A percentile compares a stretch with the other conserved stretches of the same genome.
Conservation (phyloP, 2,888 invertebrate species). For the Hirudinaria manillensis region DNA sequence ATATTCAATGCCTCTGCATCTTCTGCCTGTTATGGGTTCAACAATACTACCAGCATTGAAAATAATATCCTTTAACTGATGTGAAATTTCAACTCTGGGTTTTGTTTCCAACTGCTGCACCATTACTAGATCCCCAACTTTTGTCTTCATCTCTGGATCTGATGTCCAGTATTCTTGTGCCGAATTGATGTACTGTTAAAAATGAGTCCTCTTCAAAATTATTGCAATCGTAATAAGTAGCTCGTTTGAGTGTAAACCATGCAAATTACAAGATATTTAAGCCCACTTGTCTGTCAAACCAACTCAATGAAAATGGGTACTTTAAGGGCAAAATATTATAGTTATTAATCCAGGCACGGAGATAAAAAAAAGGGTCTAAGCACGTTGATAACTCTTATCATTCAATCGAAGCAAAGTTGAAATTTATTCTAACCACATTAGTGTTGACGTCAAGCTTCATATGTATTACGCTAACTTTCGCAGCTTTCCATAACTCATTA, state of each 20-base stretch:
- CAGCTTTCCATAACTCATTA: constrained; percentile 32
- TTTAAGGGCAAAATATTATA: too few species aligned
- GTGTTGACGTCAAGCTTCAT: constrained; percentile 29
- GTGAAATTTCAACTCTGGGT: constrained; percentile 2
- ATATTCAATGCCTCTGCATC: constrained; percentile 30
- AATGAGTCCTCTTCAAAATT: neutral
- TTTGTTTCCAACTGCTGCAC: constrained; percentile 4
- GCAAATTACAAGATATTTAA: too few species aligned
- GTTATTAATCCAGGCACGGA: too few species aligned
- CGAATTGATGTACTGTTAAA: constrained; percentile 21
- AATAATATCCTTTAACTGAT: constrained; percentile 21
- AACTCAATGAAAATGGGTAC: too few species aligned
- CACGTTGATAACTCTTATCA: neutral
- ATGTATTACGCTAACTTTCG: constrained; percentile 29
- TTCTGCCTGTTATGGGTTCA: constrained; percentile 31
- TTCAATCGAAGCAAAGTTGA: neutral
- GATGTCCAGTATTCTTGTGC: constrained; percentile 20
- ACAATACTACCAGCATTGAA: constrained; percentile 31
- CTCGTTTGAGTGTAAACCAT: neutral
- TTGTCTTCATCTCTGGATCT: constrained; percentile 17
- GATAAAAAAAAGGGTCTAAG: too few species aligned
- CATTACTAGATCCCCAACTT: constrained; percentile 21
- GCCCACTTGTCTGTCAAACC: too few species aligned
- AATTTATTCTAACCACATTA: constrained; percentile 27
- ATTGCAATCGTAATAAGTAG: neutral